Percentiles rank a stretch among this genome's conserved stretches.
Conservation (phyloP, 1,140 invertebrate species). For the Notospermus geniculatus region DNA sequence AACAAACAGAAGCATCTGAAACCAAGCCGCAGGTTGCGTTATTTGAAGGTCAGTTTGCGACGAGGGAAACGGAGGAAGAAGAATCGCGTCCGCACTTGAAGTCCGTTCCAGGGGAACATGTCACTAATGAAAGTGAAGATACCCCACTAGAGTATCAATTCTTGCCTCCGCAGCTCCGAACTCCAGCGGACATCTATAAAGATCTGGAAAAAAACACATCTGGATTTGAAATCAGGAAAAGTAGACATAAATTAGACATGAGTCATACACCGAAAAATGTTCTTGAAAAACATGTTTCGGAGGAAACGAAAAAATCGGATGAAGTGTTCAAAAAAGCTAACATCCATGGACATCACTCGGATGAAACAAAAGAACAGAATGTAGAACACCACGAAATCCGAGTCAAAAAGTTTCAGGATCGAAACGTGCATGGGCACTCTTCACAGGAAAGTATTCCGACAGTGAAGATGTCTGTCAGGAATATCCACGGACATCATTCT, state of each 20-base stretch:
- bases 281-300: neutral
- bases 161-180: too few relatives aligned
- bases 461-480: neutral
- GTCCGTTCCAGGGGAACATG: neutral
- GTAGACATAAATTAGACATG: neutral
- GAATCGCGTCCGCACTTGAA: conserved; percentile 16
- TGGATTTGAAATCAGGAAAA: neutral
- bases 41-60: conserved; percentile 23
- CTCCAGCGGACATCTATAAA: too few relatives aligned
- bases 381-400: neutral
- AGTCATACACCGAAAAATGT: neutral
- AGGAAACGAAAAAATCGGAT: neutral
- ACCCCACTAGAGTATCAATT: too few relatives aligned
- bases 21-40: conserved; percentile 20
- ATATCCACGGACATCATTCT: conserved; percentile 26
- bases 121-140: conserved; percentile 5
- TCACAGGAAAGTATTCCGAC: neutral
- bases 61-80: conserved; percentile 28
- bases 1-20: conserved; percentile 9
- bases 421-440: neutral
- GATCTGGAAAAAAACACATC: neutral
- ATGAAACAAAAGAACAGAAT: neutral
- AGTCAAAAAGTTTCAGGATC: neutral
- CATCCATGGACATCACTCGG: too few relatives aligned
- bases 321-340: neutral